Percentiles rank a stretch among this genome's conserved stretches.
Conservation (phyloP, 2,888 invertebrate species). For the Drosophila percnosoma region DNA sequence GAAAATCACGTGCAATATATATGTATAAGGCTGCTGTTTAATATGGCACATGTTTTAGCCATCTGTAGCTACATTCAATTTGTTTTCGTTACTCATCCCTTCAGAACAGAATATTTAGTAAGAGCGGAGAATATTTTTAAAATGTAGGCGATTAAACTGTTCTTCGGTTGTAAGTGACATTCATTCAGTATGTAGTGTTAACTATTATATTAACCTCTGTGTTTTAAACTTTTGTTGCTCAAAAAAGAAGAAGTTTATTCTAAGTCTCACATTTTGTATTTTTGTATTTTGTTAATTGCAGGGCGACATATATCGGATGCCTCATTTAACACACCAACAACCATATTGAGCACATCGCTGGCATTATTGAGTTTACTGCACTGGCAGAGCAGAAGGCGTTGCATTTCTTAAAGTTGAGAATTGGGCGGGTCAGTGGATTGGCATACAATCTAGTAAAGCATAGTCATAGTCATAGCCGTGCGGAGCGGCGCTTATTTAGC, state of each 20-base stretch:
- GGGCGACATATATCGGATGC: conserved; percentile 80
- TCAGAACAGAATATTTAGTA: background rate
- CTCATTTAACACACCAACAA: conserved; percentile 42
- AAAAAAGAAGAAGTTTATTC: background rate
- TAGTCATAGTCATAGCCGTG: conserved; percentile 63
- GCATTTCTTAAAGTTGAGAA: conserved; percentile 37
- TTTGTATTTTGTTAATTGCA: conserved; percentile 40
- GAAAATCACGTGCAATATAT: conserved; percentile 7
- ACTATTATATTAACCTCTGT: background rate
- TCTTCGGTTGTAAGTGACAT: background rate
- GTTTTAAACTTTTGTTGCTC: background rate
- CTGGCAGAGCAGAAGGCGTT: conserved; percentile 37
- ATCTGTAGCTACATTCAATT: background rate
- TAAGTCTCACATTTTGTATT: background rate
- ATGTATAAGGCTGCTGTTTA: too few relatives aligned
- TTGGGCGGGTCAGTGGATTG: conserved; percentile 16
- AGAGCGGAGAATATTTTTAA: background rate
- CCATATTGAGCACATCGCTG: conserved; percentile 27
- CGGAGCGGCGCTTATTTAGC: conserved; percentile 10
- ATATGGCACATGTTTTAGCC: background rate
- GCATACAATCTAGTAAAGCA: conserved; percentile 40
- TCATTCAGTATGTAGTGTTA: background rate
- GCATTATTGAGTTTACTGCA: conserved; percentile 36
- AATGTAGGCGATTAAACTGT: background rate
- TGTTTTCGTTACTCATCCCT: background rate